These are phyloP conservation scores for Taenioides sp. DNA, from an alignment of 2,797 vertebrate species.

Conservation along the genomic window DNA sequence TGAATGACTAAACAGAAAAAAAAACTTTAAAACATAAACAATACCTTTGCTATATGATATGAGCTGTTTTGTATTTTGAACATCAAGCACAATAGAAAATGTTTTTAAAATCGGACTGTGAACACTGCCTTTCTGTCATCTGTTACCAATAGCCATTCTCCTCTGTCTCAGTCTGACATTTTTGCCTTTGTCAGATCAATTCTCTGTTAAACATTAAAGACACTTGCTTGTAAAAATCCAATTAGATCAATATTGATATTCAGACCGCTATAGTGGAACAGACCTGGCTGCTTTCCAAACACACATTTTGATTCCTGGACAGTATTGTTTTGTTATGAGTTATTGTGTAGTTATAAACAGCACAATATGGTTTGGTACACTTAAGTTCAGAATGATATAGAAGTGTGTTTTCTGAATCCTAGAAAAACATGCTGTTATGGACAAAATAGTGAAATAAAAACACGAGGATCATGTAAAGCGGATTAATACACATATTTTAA, in stretches of 20 bases:
- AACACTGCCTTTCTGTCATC: not conserved
- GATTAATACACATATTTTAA: too few relatives aligned
- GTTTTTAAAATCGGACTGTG: not conserved
- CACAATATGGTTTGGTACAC: too few relatives aligned
- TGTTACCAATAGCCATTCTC: not conserved
- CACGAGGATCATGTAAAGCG: too few relatives aligned
- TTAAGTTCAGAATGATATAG: too few relatives aligned
- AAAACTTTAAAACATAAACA: too few relatives aligned
- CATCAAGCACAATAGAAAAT: not conserved
- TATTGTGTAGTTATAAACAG: too few relatives aligned
- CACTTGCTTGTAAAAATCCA: not conserved
- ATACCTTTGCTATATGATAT: not conserved
- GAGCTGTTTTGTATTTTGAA: not conserved
- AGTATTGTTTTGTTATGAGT: not conserved
- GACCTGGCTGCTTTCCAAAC: not conserved
- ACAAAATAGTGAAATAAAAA: too few relatives aligned
- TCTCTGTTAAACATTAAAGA: not conserved
- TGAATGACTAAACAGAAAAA: too few relatives aligned
- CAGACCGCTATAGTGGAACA: not conserved
- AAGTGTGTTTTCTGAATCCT: too few relatives aligned
- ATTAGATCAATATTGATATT: slow-evolving; percentile 1
- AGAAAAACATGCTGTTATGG: too few relatives aligned
- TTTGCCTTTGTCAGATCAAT: not conserved
- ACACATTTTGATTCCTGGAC: not conserved
- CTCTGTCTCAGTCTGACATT: not conserved